Evolutionary conservation across 2,888 invertebrate species (phyloP).

Genomic region (Metalampra italica): DNA sequence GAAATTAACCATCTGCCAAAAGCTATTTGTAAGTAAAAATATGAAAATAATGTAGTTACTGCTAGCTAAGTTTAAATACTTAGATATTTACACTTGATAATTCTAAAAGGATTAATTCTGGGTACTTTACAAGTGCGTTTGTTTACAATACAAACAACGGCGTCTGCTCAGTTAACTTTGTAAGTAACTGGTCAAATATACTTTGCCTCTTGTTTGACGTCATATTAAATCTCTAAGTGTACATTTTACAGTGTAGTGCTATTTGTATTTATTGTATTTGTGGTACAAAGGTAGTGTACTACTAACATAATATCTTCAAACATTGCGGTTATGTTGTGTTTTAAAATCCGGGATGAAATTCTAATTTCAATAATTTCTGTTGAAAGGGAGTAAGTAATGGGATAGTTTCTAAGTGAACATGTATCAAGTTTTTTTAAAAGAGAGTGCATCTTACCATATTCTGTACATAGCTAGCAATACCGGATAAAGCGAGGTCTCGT

Average conservation of each 20-base stretch:
- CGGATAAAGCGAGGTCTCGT: slow-evolving; percentile 9
- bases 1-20: too few species aligned
- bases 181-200: slow-evolving; percentile 34
- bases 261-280: background rate
- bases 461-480: slow-evolving; percentile 11
- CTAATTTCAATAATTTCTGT: too few species aligned
- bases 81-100: slow-evolving; percentile 10
- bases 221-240: slow-evolving; percentile 19
- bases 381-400: too few species aligned
- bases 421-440: too few species aligned
- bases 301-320: too few species aligned
- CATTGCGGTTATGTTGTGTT: too few species aligned
- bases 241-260: background rate
- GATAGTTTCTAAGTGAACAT: too few species aligned
- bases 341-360: too few species aligned
- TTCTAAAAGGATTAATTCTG: slow-evolving; percentile 31
- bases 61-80: background rate
- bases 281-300: background rate
- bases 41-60: too few species aligned
- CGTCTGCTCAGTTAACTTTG: slow-evolving; percentile 22
- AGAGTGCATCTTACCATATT: slow-evolving; percentile 19
- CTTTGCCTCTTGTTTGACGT: slow-evolving; percentile 28
- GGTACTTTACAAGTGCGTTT: slow-evolving; percentile 24
- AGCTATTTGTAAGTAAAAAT: too few species aligned
- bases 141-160: slow-evolving; percentile 21